Conservation (phyloP, 2,888 invertebrate species). For the Agrilus biguttatus region DNA sequence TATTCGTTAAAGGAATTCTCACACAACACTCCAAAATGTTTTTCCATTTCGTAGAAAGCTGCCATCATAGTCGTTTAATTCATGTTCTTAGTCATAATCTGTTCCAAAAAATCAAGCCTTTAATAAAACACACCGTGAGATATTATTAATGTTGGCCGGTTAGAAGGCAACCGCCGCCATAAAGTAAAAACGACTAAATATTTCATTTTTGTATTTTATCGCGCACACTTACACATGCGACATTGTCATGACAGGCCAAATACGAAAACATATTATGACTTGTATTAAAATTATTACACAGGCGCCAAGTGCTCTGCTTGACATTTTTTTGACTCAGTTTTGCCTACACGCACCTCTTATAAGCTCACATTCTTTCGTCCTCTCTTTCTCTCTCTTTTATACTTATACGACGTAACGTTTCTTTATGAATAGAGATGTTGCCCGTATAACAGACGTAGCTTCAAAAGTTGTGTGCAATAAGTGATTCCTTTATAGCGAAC, state of each 20-base stretch:
- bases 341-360: no score
- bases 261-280: constrained; percentile 24
- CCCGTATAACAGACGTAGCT: no score
- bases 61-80: not conserved
- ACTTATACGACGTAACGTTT: no score
- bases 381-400: no score
- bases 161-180: constrained; percentile 10
- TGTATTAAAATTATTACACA: constrained; percentile 26
- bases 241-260: constrained; percentile 23
- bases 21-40: no score
- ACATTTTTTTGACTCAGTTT: no score
- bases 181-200: constrained; percentile 16
- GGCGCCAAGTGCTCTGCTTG: constrained; percentile 20
- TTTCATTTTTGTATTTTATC: constrained; percentile 27
- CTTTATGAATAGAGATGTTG: no score
- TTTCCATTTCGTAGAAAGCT: not conserved
- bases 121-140: constrained; percentile 5
- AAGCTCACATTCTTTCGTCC: no score
- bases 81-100: no score
- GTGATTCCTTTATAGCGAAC: no score
- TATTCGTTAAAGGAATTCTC: no score
- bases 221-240: constrained; percentile 20
- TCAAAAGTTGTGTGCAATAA: no score
- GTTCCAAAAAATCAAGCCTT: not conserved
- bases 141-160: constrained; percentile 9